phyloP scores from a whole-genome alignment of 1,140 invertebrate genomes.

The Drosophila kikkawai region DNA sequence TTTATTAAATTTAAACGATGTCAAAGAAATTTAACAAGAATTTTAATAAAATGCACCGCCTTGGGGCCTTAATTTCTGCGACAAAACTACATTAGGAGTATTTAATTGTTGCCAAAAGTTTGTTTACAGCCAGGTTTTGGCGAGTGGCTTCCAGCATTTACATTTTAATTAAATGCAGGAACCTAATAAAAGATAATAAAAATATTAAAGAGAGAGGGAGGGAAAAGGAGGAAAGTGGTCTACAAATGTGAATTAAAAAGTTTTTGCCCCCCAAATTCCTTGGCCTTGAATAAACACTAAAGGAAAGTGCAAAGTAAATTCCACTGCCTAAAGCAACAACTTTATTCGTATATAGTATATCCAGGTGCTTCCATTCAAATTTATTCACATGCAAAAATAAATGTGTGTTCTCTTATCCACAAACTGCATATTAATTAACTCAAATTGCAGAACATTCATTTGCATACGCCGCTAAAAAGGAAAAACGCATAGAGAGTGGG shows the following conservation, averaged over 20 bases:
- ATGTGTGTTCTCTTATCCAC: conserved; percentile 32
- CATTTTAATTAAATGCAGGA: conserved; percentile 21
- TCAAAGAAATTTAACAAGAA: not conserved
- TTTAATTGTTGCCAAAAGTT: conserved; percentile 3
- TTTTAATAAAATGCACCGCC: not conserved
- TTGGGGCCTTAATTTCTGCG: not conserved
- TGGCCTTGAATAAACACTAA: conserved; percentile 24
- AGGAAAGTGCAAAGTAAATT: conserved; percentile 9
- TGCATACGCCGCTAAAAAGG: conserved; percentile 13
- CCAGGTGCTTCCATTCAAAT: conserved; percentile 27
- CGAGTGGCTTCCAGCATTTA: not conserved
- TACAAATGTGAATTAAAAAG: conserved; percentile 18
- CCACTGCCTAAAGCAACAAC: not conserved
- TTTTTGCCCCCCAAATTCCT: conserved; percentile 2
- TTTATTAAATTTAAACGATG: not conserved
- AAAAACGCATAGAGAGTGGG: conserved; percentile 2
- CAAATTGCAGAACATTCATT: conserved; percentile 22
- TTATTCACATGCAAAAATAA: conserved; percentile 33
- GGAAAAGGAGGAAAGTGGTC: not conserved
- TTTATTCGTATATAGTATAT: not conserved
- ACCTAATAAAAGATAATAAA: conserved; percentile 21
- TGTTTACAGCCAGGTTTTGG: conserved; percentile 6
- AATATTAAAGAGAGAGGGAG: conserved; percentile 1
- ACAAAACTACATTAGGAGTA: not conserved
- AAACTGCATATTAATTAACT: conserved; percentile 55